These are phyloP conservation scores for Bergia puertoricense DNA, from an alignment of 92 coral and sea anemone genomes.

Conservation along the genomic window DNA sequence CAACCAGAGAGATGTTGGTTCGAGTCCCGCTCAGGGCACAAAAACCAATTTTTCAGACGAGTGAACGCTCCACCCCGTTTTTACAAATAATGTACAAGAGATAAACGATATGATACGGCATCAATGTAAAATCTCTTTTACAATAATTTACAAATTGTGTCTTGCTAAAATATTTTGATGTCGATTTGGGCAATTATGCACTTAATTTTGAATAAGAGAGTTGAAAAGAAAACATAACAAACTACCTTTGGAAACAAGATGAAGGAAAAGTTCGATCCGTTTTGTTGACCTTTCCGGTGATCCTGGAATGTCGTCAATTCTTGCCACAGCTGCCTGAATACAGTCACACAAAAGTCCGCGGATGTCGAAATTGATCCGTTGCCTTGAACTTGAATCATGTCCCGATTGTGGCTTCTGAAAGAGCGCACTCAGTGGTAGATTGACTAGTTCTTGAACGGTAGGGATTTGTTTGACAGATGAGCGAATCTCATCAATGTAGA, in stretches of 20 bases:
- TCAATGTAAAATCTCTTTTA: too few species aligned
- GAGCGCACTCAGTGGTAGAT: slow-evolving; percentile 68
- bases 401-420: slow-evolving; percentile 38
- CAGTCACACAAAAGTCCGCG: slow-evolving; percentile 67
- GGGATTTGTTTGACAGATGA: slow-evolving; percentile 66
- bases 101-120: too few species aligned
- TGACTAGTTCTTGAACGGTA: slow-evolving; percentile 50
- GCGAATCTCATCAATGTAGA: slow-evolving; percentile 77
- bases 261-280: slow-evolving; percentile 71
- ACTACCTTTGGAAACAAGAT: slow-evolving; percentile 56
- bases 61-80: too few species aligned
- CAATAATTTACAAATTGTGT: too few species aligned
- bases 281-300: slow-evolving; percentile 70
- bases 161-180: too few species aligned
- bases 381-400: slow-evolving; percentile 3
- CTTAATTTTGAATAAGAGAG: too few species aligned
- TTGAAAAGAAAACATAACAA: background rate
- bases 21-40: too few species aligned
- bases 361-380: slow-evolving; percentile 40
- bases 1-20: too few species aligned
- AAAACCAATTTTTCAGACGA: too few species aligned
- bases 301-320: slow-evolving; percentile 68
- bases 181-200: too few species aligned
- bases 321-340: slow-evolving; percentile 82
- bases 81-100: too few species aligned